Evolutionary conservation across 2,113 vertebrate genomes (phyloP).

Genomic region (Syrrhaptes paradoxus): DNA sequence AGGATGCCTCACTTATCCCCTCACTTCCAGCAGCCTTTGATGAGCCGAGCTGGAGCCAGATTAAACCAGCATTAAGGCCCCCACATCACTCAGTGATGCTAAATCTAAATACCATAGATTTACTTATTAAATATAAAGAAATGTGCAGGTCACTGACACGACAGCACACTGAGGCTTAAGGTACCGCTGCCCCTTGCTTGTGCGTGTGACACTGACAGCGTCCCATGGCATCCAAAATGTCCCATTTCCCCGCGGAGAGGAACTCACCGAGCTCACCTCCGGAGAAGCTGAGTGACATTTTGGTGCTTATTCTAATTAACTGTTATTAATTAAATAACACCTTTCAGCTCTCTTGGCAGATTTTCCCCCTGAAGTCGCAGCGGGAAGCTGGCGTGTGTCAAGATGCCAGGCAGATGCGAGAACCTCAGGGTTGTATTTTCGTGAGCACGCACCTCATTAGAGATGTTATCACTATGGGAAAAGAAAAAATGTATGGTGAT

Average conservation of each 20-base stretch:
- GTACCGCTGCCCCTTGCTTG: neutral
- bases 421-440: neutral
- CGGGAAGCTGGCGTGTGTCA: neutral
- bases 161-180: neutral
- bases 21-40: neutral
- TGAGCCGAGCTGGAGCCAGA: neutral
- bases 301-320: neutral
- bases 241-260: fast-evolving
- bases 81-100: neutral
- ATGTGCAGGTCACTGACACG: neutral
- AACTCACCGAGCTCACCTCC: neutral
- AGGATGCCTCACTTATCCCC: neutral
- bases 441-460: neutral
- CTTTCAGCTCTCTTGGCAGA: conserved; percentile 1
- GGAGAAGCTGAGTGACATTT: neutral
- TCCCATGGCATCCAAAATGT: neutral
- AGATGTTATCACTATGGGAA: neutral
- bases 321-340: conserved; percentile 54
- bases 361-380: neutral
- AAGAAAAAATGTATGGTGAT: neutral
- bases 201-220: fast-evolving
- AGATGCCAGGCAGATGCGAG: neutral
- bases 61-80: neutral
- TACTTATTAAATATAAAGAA: neutral
- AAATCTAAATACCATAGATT: neutral